Percentiles rank a stretch among this genome's conserved stretches.
These are phyloP conservation scores for Lepidothrix coronata DNA, from an alignment of 2,113 vertebrate species.

Conservation along the genomic window DNA sequence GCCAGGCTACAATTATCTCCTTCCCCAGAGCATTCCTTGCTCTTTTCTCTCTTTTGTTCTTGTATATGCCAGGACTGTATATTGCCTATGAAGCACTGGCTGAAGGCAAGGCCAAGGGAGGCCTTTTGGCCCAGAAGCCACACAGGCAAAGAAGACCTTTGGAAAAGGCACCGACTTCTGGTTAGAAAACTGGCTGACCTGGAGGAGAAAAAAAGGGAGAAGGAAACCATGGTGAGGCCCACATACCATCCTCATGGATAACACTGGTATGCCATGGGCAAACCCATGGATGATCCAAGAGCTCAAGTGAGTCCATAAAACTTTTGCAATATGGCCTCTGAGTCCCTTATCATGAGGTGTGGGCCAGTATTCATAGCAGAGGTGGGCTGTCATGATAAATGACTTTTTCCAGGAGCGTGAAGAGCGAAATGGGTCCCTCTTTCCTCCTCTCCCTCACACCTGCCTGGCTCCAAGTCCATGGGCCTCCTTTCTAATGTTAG, in stretches of 20 bases:
- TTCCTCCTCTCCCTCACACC: not conserved
- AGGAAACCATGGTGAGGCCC: not conserved
- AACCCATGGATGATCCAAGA: not conserved
- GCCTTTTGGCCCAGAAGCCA: not conserved
- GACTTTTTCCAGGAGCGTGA: not conserved
- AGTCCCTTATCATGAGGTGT: not conserved
- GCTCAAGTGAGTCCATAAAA: not conserved
- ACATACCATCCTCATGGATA: not conserved
- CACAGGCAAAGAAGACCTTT: not conserved
- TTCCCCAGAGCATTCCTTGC: not conserved
- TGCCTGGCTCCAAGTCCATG: not conserved
- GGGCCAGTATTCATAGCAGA: not conserved
- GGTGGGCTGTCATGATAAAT: not conserved
- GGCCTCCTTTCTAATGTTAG: not conserved
- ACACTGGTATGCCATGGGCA: fast-evolving
- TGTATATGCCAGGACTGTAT: not conserved
- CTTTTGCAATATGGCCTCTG: not conserved
- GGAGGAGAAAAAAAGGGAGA: not conserved
- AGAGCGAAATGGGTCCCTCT: not conserved
- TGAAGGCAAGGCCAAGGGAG: not conserved
- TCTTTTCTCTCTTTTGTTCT: not conserved
- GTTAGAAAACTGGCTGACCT: not conserved
- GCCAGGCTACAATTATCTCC: not conserved
- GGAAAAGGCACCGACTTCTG: not conserved
- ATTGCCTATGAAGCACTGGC: not conserved